These are phyloP conservation scores for Hypena proboscidalis DNA, from an alignment of 2,888 invertebrate species.

Conservation along the genomic window DNA sequence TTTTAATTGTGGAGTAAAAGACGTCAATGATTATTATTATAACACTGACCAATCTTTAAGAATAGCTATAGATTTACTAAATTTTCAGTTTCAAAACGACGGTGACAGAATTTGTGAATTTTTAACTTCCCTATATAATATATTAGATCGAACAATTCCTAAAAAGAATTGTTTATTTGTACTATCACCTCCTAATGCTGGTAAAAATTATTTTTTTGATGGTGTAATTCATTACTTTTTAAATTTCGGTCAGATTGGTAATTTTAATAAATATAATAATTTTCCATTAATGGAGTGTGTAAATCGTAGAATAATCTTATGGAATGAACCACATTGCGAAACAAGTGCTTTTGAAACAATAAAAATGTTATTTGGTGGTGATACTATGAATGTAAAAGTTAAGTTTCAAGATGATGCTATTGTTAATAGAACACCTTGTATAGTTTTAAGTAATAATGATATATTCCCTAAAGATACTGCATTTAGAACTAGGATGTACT, in stretches of 20 bases:
- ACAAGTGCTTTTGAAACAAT: conserved; percentile 11
- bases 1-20: too few relatives aligned
- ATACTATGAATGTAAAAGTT: conserved; percentile 12
- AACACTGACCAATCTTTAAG: too few relatives aligned
- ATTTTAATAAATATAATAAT: conserved; percentile 13
- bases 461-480: conserved; percentile 9
- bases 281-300: conserved; percentile 18
- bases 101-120: conserved; percentile 4
- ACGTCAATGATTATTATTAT: too few relatives aligned
- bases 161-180: conserved; percentile 18
- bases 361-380: conserved; percentile 15
- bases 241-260: conserved; percentile 19
- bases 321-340: conserved; percentile 18
- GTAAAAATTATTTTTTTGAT: conserved; percentile 23
- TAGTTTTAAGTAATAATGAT: conserved; percentile 11
- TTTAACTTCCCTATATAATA: conserved; percentile 4
- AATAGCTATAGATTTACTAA: too few relatives aligned
- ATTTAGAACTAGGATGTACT: conserved; percentile 3
- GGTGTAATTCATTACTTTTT: conserved; percentile 12
- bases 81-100: conserved; percentile 1
- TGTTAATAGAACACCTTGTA: conserved; percentile 4
- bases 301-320: conserved; percentile 10
- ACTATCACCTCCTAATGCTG: conserved; percentile 14
- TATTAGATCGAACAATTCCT: conserved; percentile 10
- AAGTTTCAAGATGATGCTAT: conserved; percentile 13